phyloP scores from a whole-genome alignment of 2,797 vertebrate genomes.

The Yasuhikotakia modesta region DNA sequence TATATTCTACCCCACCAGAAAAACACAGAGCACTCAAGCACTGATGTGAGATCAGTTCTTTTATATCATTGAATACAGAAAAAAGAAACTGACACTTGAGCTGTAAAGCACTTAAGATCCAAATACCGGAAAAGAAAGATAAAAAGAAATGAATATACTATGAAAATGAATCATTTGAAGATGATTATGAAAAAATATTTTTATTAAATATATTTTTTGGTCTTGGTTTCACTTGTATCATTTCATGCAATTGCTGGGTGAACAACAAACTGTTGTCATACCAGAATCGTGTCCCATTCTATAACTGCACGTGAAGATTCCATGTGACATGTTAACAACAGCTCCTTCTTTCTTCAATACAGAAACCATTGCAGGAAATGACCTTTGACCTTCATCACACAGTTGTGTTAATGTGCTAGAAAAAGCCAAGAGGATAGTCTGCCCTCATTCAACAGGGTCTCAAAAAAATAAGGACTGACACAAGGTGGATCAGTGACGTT shows the following conservation, averaged over 20 bases:
- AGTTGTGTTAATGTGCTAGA: neutral
- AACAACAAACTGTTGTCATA: neutral
- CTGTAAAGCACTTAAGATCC: neutral
- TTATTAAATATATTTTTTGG: no score
- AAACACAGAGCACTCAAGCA: neutral
- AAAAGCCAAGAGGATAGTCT: neutral
- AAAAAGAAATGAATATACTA: neutral
- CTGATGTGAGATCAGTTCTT: neutral
- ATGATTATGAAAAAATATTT: no score
- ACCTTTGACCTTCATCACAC: constrained; percentile 19
- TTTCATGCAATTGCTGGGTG: neutral
- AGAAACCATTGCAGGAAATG: neutral
- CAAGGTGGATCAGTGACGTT: constrained; percentile 21
- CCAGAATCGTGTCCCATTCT: no score
- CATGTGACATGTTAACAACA: neutral
- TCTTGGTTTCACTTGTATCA: no score
- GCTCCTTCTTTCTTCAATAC: neutral
- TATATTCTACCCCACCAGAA: no score
- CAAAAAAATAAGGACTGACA: constrained; percentile 46
- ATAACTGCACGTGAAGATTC: neutral
- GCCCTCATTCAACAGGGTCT: constrained; percentile 32
- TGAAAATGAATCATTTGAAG: neutral
- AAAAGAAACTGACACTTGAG: neutral
- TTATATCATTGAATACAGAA: neutral
- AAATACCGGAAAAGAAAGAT: neutral